A percentile compares a stretch with the other conserved stretches of the same genome.
phyloP scores from a whole-genome alignment of 2,797 vertebrate genomes.

The Pangasius macronema region DNA sequence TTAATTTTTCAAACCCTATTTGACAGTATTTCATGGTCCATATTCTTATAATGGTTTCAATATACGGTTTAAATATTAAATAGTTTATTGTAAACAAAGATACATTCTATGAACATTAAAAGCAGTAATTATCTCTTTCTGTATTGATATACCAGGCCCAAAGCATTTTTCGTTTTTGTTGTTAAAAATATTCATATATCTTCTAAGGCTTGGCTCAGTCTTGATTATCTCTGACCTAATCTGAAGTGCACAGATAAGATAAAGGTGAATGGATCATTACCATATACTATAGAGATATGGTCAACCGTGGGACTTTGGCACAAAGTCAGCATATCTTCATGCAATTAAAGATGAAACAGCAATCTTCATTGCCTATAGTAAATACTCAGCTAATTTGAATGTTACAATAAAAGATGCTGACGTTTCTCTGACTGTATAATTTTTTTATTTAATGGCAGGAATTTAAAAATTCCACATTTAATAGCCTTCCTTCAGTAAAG shows the following conservation, averaged over 20 bases:
- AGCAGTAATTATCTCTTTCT: not conserved
- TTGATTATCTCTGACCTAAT: slow-evolving; percentile 43
- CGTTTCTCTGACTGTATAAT: not conserved
- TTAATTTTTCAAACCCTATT: not conserved
- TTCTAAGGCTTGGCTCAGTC: slow-evolving; percentile 20
- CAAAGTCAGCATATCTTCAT: slow-evolving; percentile 1
- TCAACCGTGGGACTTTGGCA: slow-evolving; percentile 22
- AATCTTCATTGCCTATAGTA: not conserved
- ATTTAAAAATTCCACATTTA: not conserved
- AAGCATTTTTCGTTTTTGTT: slow-evolving; percentile 3
- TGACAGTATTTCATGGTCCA: not conserved
- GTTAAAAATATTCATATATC: slow-evolving; percentile 1
- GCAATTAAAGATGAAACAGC: slow-evolving; percentile 1
- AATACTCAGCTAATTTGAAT: slow-evolving; percentile 9
- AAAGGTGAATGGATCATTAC: slow-evolving; percentile 31
- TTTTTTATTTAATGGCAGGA: not conserved
- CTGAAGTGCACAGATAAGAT: slow-evolving; percentile 47
- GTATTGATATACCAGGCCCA: not conserved
- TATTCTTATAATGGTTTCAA: not conserved
- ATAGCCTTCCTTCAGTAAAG: not conserved
- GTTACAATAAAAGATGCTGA: not conserved
- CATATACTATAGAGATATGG: slow-evolving; percentile 25
- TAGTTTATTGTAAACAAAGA: not conserved
- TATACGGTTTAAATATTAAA: too few relatives aligned
- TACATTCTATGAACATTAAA: too few relatives aligned